Base-by-base conservation (phyloP, 2,888 invertebrate genomes). In the Andrena minutula region DNA sequence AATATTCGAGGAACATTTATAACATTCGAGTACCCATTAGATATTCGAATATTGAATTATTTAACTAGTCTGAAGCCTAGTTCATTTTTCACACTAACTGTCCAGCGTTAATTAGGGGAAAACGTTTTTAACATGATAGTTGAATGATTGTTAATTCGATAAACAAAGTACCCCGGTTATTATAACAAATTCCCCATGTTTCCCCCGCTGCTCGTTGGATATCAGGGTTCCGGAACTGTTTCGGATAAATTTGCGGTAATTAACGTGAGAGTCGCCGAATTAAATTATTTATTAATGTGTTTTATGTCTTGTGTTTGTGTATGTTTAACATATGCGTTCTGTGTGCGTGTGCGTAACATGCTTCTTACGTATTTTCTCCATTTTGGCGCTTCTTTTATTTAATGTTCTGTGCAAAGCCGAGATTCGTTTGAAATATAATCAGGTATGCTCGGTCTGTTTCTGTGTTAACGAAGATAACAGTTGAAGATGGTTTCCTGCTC, bases 201-300 rank as follows among this genome's bases (percentile, higher is more conserved):
- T 87, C 87, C 86, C 82, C 84, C 86, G 89, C 90, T 90, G 89
- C 91, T 86, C 86, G 83, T 47, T 89, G 85, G 85, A 90, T 90
- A 56, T 87, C 89, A 92, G 92, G 91, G 89, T 85, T 82, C 90
- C 88, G 92, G 92, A 85, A 91, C 77, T 89, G 83, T 89, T 83
- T 90, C 90, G 86, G 93, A 93, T 88, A 93, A 93, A 90, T 93
- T 93, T 91, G 93, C 93, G 93, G 93, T 93, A 93, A 93, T 91
- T 91, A 92, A 89, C 86, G 88, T 86, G 86, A 85, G 70, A 86
- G 63, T 81, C 82, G 49, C 69, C 69, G 75, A 60, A 74, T 77
- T 71, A 32, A 73, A 75, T 78, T 66, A 82, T 63, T 71, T 49
- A 68, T 65, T 74, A 74, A 65, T 77, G 60, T 73, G n/a, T 61